Evolutionary conservation across 2,113 vertebrate species (phyloP), one percentile per base, ranked within the genome.

Genomic region (Catharus fuscescens): DNA sequence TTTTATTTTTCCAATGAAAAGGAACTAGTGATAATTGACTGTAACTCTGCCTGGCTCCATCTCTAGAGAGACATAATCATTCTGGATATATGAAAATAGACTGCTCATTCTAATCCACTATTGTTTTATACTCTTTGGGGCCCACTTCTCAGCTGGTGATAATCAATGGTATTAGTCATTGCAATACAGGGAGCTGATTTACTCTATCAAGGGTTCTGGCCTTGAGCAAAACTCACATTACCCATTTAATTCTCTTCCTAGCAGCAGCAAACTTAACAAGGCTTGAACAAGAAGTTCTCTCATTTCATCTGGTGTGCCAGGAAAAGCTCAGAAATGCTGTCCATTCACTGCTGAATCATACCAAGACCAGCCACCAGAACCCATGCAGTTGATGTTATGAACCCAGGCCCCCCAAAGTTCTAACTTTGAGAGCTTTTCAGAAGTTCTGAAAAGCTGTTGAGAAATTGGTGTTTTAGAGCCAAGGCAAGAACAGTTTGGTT

Each of bases 31-130:
- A 93, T 93, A 95, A 97, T 66, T 93, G 82, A 92, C 87, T 71
- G 67, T 77, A 94, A 76, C 57, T 81, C 86, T 88, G 86, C 65
- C 83, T 90, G 59, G n/a, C n/a, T 93, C 44, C 44, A 74, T 86
- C 90, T 83, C 94, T 82, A 66, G 83, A 95, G 95, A 94, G 80
- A 88, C 86, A 93, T 96, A 90, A 93, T 91, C 83, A 95, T 91
- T 91, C 62, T 94, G 89, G 88, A 90, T 90, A 96, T 95, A 96
- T 93, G 94, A 94, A 96, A 96, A 96, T 93, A 95, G 94, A 93
- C 94, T 95, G 86, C 84, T 94, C 73, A 45, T 89, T 93, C 80
- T 88, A 88, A 95, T 74, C 84, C 53, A 74, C 93, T 96, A 80
- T 93, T 96, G 90, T 96, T 90, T 78, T 93, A 79, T 66, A 88